phyloP scores from a whole-genome alignment of 2,888 invertebrate species.

The Ichneumon xanthorius region DNA sequence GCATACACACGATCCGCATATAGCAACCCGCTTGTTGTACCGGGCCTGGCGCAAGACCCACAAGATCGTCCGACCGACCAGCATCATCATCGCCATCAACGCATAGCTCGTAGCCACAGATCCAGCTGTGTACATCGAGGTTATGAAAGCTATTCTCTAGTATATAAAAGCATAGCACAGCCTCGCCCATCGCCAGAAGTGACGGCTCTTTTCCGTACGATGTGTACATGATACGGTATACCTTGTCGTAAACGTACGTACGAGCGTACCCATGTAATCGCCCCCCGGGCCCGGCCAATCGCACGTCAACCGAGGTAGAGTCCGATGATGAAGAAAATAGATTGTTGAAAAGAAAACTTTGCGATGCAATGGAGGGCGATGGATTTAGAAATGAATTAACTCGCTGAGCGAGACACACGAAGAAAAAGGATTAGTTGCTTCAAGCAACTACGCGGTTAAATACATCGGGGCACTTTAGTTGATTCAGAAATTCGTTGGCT shows the following conservation, averaged over 20 bases:
- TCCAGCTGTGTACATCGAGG: conserved; percentile 30
- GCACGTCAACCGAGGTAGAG: conserved; percentile 35
- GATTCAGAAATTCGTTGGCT: background rate
- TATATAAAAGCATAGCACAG: conserved; percentile 12
- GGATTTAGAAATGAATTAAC: conserved; percentile 10
- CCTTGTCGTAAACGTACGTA: conserved; percentile 1
- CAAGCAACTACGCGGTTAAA: background rate
- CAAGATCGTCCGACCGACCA: conserved; percentile 44
- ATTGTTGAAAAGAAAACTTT: background rate
- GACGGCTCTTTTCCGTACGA: conserved; percentile 58
- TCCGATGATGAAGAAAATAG: conserved; percentile 5
- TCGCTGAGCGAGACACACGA: background rate
- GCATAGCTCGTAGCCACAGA: conserved; percentile 29
- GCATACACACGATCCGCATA: conserved; percentile 16
- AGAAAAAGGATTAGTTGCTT: background rate
- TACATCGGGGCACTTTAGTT: background rate
- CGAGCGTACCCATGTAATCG: background rate
- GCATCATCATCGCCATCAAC: conserved; percentile 59
- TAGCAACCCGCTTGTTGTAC: conserved; percentile 6
- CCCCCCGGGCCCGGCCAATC: conserved; percentile 22
- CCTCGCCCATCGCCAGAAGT: conserved; percentile 60
- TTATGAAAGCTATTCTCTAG: conserved; percentile 45
- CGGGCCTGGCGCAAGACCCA: background rate
- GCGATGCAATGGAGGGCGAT: background rate
- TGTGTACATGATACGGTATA: conserved; percentile 23